Evolutionary conservation across 2,113 vertebrate species (phyloP).

Genomic region (Chunga burmeisteri): DNA sequence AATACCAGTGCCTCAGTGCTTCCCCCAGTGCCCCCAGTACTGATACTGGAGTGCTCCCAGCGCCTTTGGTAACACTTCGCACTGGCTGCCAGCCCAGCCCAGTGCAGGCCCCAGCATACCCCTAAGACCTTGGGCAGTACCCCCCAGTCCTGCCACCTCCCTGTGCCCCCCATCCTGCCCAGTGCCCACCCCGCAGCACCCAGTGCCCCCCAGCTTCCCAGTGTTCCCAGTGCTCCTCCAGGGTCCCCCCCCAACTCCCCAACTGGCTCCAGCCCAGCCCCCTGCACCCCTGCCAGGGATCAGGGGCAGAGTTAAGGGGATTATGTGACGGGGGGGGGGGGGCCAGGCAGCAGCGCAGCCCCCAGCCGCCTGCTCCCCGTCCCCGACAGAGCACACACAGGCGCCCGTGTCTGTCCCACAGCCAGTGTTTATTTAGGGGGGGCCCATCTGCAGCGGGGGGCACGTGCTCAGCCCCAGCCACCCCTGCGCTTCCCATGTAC

Average conservation of each 20-base stretch:
- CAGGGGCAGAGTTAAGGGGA: neutral
- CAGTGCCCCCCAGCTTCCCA: neutral
- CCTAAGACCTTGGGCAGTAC: neutral
- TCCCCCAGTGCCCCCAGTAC: neutral
- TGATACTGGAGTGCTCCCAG: neutral
- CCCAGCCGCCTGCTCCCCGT: accelerated
- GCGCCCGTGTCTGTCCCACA: neutral
- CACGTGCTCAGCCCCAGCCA: neutral
- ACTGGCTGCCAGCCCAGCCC: neutral
- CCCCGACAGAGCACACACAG: neutral
- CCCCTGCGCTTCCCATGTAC: neutral
- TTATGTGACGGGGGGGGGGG: accelerated
- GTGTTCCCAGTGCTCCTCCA: neutral
- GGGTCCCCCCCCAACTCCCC: neutral
- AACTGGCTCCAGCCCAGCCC: neutral
- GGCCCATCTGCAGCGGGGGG: accelerated
- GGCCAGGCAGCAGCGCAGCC: neutral
- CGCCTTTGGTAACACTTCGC: neutral
- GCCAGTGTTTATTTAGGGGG: slow-evolving; percentile 24
- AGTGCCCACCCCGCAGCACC: too few species aligned
- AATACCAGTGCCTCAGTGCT: neutral
- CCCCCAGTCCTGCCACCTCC: neutral
- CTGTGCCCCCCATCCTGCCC: accelerated
- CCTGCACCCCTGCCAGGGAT: accelerated
- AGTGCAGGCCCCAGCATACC: accelerated